Conservation (phyloP, 2,888 invertebrate genomes). For the Atethmia centrago region DNA sequence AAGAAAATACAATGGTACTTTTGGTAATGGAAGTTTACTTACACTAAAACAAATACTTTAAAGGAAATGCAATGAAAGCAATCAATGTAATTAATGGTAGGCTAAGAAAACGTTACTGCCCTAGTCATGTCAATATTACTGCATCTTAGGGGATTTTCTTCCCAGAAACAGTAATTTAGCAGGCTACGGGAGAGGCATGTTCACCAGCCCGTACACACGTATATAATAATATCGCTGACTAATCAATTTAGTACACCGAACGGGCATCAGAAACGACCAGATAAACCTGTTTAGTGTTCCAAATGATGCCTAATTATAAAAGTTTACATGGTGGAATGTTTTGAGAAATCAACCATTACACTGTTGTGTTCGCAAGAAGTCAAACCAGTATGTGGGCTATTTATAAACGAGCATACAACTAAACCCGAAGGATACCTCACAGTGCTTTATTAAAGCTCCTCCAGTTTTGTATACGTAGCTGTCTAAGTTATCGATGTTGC, state of each 20-base stretch:
- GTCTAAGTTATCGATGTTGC: constrained; percentile 58
- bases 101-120: background rate
- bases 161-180: background rate
- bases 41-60: no score
- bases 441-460: constrained; percentile 65
- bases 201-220: background rate
- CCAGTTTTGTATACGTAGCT: constrained; percentile 61
- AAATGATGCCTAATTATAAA: constrained; percentile 69
- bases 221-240: constrained; percentile 9
- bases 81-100: background rate
- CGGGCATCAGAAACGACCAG: constrained; percentile 62
- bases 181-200: background rate
- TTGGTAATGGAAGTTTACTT: background rate
- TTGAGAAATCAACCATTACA: constrained; percentile 63
- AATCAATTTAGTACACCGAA: constrained; percentile 58
- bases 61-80: no score
- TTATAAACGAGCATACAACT: constrained; percentile 76
- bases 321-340: constrained; percentile 59
- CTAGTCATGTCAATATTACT: background rate
- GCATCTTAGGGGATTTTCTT: no score
- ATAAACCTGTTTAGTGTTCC: constrained; percentile 70
- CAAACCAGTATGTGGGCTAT: constrained; percentile 72
- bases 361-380: constrained; percentile 58
- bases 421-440: constrained; percentile 59
- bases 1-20: background rate